Evolutionary conservation across 2,113 vertebrate genomes (phyloP), one percentile per base, ranked within the genome.

Genomic region (mouse (Mus musculus)): DNA sequence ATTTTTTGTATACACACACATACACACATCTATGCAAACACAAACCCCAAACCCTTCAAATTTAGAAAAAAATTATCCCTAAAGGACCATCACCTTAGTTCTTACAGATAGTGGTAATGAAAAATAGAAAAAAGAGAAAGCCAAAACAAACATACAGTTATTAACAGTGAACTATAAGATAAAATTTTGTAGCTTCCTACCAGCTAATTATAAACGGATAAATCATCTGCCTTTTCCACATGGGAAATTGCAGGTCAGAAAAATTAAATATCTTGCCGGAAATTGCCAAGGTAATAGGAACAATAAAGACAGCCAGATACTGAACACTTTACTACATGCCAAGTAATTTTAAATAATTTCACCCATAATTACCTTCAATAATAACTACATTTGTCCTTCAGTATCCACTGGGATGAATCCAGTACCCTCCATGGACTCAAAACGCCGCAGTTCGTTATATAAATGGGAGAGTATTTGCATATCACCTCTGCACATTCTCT

Each of bases 311-410:
- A 96, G 78, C 2, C 42, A 87, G 69, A 90, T 63, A 77, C 1
- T 80, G 59, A 76, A 12, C 39, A 89, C 8, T 80, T 42, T 80
- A 54, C 36, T 89, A 19, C 33, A 52, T 33, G 46, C 56, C 39
- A 90, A 86, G 39, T 75, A 92, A 92, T 92, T 95, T 94, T 36
- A 75, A 69, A 52, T 65, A 86, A 88, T 54, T 87, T 82, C 49
- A 76, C 30, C 73, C 85, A 17, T 33, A 89, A 82, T 76, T 82
- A 67, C 19, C 14, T 56, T 24, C 52, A 39, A 81, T 22, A 81
- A 30, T 59, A 75, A n/a, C 54, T 73, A 56, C 13, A 36, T 11
- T 54, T 76, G 78, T 89, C 54, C 39, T 42, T 94, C 39, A 5
- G 24, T 52, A 39, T 81, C 76, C 67, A 46, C 24, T 61, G 49